Percentiles rank a stretch among this genome's conserved stretches.
Conservation (phyloP, 2,797 vertebrate species). For the Spinus pinus region DNA sequence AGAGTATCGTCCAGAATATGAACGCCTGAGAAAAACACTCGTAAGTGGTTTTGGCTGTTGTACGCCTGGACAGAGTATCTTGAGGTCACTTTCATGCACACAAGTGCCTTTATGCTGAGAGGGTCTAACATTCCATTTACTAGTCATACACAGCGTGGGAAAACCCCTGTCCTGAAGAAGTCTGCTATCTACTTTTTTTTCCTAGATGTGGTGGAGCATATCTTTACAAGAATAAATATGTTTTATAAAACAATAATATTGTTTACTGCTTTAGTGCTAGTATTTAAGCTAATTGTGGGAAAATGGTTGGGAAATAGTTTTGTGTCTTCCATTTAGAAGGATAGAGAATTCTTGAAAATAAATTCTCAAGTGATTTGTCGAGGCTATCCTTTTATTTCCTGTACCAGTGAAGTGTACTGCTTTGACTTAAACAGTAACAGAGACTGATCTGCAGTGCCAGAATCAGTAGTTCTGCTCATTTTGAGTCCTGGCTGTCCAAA, state of each 20-base stretch:
- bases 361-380: background rate
- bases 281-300: background rate
- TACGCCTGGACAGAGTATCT: background rate
- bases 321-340: background rate
- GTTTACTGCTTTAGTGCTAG: background rate
- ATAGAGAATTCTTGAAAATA: background rate
- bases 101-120: background rate
- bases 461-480: background rate
- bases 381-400: background rate
- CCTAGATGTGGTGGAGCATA: background rate
- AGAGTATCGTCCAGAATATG: constrained; percentile 93
- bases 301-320: background rate
- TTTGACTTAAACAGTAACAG: background rate
- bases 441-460: background rate
- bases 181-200: background rate
- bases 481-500: background rate
- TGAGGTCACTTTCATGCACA: background rate
- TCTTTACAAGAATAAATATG: background rate
- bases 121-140: background rate
- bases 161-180: background rate
- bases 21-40: constrained; percentile 84
- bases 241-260: background rate
- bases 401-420: background rate
- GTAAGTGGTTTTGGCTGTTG: constrained; percentile 66
- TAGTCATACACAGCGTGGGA: background rate